phyloP scores from a whole-genome alignment of 2,113 vertebrate genomes.

The Anser brachyrhynchus region DNA sequence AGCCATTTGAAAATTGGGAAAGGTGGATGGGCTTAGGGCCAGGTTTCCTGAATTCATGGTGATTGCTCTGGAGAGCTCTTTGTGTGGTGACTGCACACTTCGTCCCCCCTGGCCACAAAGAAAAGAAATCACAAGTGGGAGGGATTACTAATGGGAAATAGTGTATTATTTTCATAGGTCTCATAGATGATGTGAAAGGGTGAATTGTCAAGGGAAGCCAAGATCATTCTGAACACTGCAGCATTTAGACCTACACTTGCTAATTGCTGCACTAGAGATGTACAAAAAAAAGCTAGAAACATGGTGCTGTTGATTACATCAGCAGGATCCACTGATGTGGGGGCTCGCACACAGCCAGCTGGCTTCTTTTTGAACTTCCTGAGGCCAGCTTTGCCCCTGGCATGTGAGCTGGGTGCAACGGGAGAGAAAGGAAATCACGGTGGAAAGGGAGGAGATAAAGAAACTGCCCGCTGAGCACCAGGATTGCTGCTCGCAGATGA shows the following conservation, averaged over 20 bases:
- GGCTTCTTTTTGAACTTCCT: slow-evolving; percentile 8
- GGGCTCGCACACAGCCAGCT: not conserved
- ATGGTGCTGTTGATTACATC: not conserved
- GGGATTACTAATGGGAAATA: not conserved
- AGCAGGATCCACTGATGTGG: not conserved
- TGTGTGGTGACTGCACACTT: not conserved
- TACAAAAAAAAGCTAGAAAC: not conserved
- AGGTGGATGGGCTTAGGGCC: not conserved
- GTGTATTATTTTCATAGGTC: not conserved
- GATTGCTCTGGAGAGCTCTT: not conserved
- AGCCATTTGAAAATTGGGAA: not conserved
- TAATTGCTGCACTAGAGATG: not conserved
- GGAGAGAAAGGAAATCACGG: not conserved
- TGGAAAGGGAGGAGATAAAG: not conserved
- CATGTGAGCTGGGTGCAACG: not conserved
- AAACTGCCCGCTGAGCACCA: not conserved
- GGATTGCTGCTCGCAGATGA: not conserved
- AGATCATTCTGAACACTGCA: not conserved
- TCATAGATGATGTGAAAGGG: not conserved
- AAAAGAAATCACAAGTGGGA: not conserved
- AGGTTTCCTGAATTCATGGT: not conserved
- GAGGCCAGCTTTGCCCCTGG: not conserved
- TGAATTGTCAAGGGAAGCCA: not conserved
- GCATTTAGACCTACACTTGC: not conserved
- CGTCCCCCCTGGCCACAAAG: not conserved